Conservation (phyloP, 2,888 invertebrate species). For the Melanotus villosus region DNA sequence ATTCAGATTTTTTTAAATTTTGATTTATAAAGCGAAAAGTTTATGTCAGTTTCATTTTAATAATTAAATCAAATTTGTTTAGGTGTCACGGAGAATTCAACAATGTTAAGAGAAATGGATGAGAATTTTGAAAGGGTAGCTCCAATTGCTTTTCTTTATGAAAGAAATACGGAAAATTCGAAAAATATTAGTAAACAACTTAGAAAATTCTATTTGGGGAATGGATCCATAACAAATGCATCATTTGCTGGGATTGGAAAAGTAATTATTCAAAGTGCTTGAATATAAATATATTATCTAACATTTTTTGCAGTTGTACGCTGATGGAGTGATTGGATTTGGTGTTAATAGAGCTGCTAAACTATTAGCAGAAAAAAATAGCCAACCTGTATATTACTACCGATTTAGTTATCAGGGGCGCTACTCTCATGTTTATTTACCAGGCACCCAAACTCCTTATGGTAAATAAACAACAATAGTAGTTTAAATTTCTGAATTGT, state of each 20-base stretch:
- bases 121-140: conserved; percentile 75
- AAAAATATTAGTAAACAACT: conserved; percentile 70
- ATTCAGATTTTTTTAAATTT: too few species aligned
- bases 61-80: not conserved
- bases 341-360: conserved; percentile 74
- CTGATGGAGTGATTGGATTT: conserved; percentile 74
- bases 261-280: conserved; percentile 55
- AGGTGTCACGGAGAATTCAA: conserved; percentile 70
- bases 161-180: conserved; percentile 72
- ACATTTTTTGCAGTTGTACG: conserved; percentile 69
- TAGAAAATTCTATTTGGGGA: conserved; percentile 69
- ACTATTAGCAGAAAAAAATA: conserved; percentile 72
- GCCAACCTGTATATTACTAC: conserved; percentile 74
- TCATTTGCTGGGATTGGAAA: conserved; percentile 66
- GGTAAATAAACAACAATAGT: conserved; percentile 46
- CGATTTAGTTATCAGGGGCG: conserved; percentile 75
- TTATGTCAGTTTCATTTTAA: too few species aligned
- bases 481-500: not conserved
- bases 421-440: conserved; percentile 72
- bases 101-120: conserved; percentile 71
- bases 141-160: conserved; percentile 76
- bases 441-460: conserved; percentile 66
- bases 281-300: not conserved
- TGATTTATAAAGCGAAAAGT: too few species aligned
- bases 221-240: conserved; percentile 64